Evolutionary conservation across 2,797 vertebrate species (phyloP).

Genomic region (Oophaga sylvatica): DNA sequence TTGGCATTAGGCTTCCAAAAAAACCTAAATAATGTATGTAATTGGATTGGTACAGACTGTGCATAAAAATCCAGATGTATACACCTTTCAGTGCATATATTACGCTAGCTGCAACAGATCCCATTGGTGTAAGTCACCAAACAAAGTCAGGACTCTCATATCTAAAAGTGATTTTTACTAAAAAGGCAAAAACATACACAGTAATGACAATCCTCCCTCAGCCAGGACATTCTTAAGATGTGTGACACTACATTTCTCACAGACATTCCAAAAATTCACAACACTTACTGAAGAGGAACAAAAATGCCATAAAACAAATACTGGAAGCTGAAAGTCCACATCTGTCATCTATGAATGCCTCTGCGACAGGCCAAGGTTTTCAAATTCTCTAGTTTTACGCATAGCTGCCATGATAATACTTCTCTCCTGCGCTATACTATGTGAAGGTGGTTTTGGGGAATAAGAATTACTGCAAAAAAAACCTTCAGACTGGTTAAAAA

Average conservation of each 20-base stretch:
- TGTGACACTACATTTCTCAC: background rate
- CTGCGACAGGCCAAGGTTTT: too few relatives aligned
- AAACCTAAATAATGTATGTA: too few relatives aligned
- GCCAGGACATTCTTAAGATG: background rate
- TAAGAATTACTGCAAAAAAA: too few relatives aligned
- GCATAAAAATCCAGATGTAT: too few relatives aligned
- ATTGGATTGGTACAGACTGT: too few relatives aligned
- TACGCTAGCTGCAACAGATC: too few relatives aligned
- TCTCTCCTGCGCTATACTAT: too few relatives aligned
- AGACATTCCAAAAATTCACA: slow-evolving; percentile 20
- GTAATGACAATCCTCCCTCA: background rate
- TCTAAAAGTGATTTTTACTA: background rate
- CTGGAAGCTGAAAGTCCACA: slow-evolving; percentile 7
- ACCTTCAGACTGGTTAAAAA: too few relatives aligned
- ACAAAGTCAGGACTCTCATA: background rate
- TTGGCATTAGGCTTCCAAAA: background rate
- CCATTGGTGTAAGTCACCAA: background rate
- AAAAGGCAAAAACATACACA: background rate
- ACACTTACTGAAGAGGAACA: slow-evolving; percentile 5
- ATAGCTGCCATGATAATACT: too few relatives aligned
- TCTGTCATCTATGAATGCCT: background rate
- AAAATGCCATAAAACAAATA: slow-evolving; percentile 4
- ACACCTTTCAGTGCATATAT: too few relatives aligned
- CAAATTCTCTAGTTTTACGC: too few relatives aligned
- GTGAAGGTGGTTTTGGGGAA: too few relatives aligned